Percentiles rank a stretch among this genome's conserved stretches.
These are phyloP conservation scores for Hippocampus barbouri DNA, from an alignment of 2,113 vertebrate species.

Conservation along the genomic window DNA sequence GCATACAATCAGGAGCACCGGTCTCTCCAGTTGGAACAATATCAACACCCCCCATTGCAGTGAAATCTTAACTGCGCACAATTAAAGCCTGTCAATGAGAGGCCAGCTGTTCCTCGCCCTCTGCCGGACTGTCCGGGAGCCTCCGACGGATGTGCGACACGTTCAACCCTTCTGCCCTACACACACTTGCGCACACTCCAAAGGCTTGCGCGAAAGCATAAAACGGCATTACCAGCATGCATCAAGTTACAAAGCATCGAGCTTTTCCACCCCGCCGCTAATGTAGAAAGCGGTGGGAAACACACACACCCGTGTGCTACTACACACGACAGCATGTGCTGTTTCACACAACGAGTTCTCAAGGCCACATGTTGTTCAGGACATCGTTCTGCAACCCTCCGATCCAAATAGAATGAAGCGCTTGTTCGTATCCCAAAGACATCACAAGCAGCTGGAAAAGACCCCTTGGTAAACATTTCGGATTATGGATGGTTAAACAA, in stretches of 20 bases:
- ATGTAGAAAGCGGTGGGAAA: slow-evolving; percentile 51
- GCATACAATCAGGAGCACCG: slow-evolving; percentile 30
- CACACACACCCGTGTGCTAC: background rate
- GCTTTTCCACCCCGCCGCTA: slow-evolving; percentile 53
- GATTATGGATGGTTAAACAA: background rate
- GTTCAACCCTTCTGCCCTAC: slow-evolving; percentile 8
- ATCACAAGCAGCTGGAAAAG: slow-evolving; percentile 46
- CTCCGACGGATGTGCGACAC: slow-evolving; percentile 38
- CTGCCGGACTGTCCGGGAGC: slow-evolving; percentile 44
- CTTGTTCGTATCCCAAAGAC: slow-evolving; percentile 54
- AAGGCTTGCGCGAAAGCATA: slow-evolving; percentile 57
- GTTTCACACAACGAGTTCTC: slow-evolving; percentile 11
- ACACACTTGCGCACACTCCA: slow-evolving; percentile 17
- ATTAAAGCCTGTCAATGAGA: slow-evolving; percentile 71
- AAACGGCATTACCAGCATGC: slow-evolving; percentile 58
- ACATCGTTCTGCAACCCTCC: slow-evolving; percentile 55
- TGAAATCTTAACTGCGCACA: slow-evolving; percentile 63
- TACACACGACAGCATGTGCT: slow-evolving; percentile 30
- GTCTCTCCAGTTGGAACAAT: slow-evolving; percentile 47
- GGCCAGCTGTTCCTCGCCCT: slow-evolving; percentile 70
- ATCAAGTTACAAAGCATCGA: slow-evolving; percentile 65
- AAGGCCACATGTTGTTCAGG: slow-evolving; percentile 18
- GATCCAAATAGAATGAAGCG: slow-evolving; percentile 59
- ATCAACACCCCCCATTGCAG: slow-evolving; percentile 32
- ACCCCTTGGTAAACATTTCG: slow-evolving; percentile 38